Evolutionary conservation across 2,797 vertebrate species (phyloP), one percentile per base, ranked within the genome.

Genomic region (Gephyroberyx darwinii): DNA sequence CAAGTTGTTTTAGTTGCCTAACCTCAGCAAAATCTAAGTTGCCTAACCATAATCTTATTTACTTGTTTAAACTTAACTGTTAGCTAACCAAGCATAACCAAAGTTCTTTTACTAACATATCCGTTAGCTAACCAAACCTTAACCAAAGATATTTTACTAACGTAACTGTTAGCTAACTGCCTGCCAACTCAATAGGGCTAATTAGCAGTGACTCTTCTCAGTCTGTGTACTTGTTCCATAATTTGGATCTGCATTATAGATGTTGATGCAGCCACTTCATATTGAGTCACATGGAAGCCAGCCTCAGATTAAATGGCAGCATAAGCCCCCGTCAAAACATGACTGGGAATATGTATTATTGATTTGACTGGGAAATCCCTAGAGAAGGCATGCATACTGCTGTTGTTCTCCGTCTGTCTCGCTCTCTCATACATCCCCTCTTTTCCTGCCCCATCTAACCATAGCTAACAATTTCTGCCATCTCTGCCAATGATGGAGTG

Each of bases 221-320:
- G 10, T 26, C 26, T 26, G 26, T 26, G 64, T 50, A 50, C 47
- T 52, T 72, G 75, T 73, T 73, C 48, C 47, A 57, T 83, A 69
- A 83, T 80, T 65, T 43, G 51, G 8, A 20, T 37, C 48, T 77
- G 50, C 56, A 72, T 82, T 76, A 71, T 68, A 65, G n/a, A 81
- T 69, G 64, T 55, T 50, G 60, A 43, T 52, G 41, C 52, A 19
- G 50, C 67, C 72, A 41, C 66, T 54, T 64, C 26, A 67, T 37
- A 61, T 76, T 62, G 20, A 33, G 12, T 65, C 4, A 3, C 33
- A 51, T 41, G 41, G 51, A 51, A 63, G 31, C 39, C 51, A 35
- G 35, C 17, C 65, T 62, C 2, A 62, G 59, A 69, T 63, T 35
- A 67, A 69, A 78, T 81, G 72, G 39, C 61, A 14, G 35, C 26